These are phyloP conservation scores for Amphipyra berbera DNA, from an alignment of 2,888 invertebrate genomes.

Conservation along the genomic window DNA sequence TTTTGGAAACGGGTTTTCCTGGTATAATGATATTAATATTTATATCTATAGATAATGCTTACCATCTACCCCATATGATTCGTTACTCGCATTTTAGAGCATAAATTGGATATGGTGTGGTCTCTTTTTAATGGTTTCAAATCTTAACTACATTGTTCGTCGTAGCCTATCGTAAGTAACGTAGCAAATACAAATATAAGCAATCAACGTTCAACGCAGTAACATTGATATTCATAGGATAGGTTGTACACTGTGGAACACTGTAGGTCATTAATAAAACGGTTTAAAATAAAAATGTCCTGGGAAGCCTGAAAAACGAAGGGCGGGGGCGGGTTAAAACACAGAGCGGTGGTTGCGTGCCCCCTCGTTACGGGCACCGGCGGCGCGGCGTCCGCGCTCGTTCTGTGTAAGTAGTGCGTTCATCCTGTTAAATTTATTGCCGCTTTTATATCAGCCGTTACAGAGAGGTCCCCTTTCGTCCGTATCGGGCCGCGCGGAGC, in stretches of 20 bases:
- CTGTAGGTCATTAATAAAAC: constrained; percentile 62
- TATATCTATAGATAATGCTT: not conserved
- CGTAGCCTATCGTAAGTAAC: not conserved
- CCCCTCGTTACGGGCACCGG: constrained; percentile 84
- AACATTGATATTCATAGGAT: constrained; percentile 20
- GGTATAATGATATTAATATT: too few relatives aligned
- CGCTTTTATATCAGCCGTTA: constrained; percentile 89
- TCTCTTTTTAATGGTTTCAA: too few relatives aligned
- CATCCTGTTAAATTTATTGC: constrained; percentile 90
- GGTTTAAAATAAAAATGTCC: constrained; percentile 69
- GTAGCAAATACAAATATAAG: constrained; percentile 5
- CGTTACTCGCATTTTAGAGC: not conserved
- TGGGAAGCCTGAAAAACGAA: constrained; percentile 66
- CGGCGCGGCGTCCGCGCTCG: constrained; percentile 77
- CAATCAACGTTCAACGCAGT: constrained; percentile 12
- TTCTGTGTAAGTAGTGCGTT: constrained; percentile 89
- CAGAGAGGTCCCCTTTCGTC: constrained; percentile 87
- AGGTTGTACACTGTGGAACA: constrained; percentile 40
- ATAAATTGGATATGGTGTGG: not conserved
- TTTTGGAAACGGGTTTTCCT: not conserved
- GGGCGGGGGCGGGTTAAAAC: constrained; percentile 72
- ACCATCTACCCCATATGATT: not conserved
- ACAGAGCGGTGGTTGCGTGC: constrained; percentile 78
- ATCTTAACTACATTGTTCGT: not conserved
- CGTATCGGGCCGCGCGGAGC: constrained; percentile 87